Evolutionary conservation across 2,797 vertebrate species (phyloP), one percentile per base, ranked within the genome.

Genomic region (Macropodus opercularis): DNA sequence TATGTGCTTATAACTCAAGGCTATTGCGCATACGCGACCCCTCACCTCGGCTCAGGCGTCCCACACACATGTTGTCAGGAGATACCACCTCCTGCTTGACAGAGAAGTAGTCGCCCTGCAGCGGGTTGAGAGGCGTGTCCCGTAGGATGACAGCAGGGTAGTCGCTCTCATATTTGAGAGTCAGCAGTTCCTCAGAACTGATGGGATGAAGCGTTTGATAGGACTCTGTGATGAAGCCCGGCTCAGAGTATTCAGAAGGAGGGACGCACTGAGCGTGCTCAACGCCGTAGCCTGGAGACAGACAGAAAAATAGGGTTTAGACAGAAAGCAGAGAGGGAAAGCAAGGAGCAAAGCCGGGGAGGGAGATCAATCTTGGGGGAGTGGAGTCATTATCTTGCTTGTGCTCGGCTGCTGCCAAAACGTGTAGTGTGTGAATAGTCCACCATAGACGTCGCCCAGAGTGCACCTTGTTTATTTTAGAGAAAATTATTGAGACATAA

Each of bases 201-300:
- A 99, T 98, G 72, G 96, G 96, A 77, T 99, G 98, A 36, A 99
- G 95, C 0, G 97, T 99, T 94, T 99, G 98, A 90, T 98, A 98
- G 64, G 97, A 98, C 88, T 99, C 98, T 0, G 98, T 99, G 92
- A 99, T 99, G 90, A 99, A 99, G 85, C 98, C 96, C n/a, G 98
- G 96, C 90, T 99, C 98, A 0, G 96, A 96, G 91, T 98, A 99
- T 85, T 99, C 98, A 0, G 98, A 98, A 15, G 97, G 98, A 62
- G 98, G 98, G 39, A 99, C 98, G 0, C 98, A 98, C 90, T 99
- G 98, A n/a, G 98, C 96, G 9, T 98, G 97, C 89, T 99, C 98
- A 1, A 96, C 95, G 86, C 97, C 97, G 8, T 98, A 99, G 90
- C 94, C 98, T 99, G 87, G 50, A 62, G 69, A 80, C 35, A 84